Evolutionary conservation across 1,140 invertebrate genomes (phyloP).

Genomic region (Eciton burchellii): DNA sequence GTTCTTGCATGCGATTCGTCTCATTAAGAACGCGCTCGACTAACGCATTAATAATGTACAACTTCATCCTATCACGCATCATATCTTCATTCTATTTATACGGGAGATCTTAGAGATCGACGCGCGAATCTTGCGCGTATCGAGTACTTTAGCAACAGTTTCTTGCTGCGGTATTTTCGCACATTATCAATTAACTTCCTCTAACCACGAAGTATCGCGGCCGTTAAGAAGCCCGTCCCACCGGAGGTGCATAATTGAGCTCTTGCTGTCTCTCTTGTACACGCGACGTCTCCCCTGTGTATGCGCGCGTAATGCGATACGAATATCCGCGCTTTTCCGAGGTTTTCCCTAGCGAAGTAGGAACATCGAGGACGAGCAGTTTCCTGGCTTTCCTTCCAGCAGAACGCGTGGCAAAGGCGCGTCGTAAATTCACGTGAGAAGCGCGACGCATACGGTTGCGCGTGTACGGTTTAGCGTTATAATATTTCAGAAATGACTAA

Average conservation of each 20-base stretch:
- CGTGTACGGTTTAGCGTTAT: constrained; percentile 22
- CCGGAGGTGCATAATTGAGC: constrained; percentile 17
- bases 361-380: not conserved
- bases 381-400: constrained; percentile 19
- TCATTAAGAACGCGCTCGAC: not conserved
- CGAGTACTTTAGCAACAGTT: constrained; percentile 20
- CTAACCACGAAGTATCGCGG: constrained; percentile 54
- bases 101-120: not conserved
- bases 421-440: constrained; percentile 32
- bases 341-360: constrained; percentile 1
- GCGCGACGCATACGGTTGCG: constrained; percentile 24
- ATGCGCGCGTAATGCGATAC: not conserved
- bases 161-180: constrained; percentile 12
- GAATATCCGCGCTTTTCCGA: constrained; percentile 3
- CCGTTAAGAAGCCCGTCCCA: constrained; percentile 40
- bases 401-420: constrained; percentile 6
- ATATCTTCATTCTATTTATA: not conserved
- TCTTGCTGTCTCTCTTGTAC: constrained; percentile 19
- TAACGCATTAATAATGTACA: not conserved
- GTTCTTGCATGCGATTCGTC: not conserved
- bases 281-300: too few relatives aligned
- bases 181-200: constrained; percentile 55
- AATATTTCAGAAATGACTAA: constrained; percentile 51
- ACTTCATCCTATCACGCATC: not conserved
- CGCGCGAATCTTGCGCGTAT: not conserved